These are phyloP conservation scores for Rhea pennata DNA, from an alignment of 2,113 vertebrate species.

Conservation along the genomic window DNA sequence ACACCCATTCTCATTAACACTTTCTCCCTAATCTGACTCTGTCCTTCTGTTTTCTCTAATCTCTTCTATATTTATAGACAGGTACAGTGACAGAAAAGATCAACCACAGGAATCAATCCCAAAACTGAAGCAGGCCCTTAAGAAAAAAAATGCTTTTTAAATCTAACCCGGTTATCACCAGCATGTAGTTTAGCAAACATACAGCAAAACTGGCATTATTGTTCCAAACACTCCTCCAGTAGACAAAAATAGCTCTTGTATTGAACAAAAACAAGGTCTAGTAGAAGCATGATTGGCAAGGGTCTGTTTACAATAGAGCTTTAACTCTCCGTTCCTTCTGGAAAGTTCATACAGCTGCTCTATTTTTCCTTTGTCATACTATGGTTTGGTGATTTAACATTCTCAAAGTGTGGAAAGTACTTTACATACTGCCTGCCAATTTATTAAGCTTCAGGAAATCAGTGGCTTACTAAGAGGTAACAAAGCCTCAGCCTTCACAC, in stretches of 20 bases:
- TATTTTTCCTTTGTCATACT: background rate
- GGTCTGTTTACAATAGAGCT: background rate
- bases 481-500: background rate
- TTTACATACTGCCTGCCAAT: background rate
- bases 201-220: background rate
- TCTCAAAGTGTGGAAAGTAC: background rate
- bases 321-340: background rate
- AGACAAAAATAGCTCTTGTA: background rate
- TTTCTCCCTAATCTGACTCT: background rate
- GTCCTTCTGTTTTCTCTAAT: background rate
- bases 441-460: background rate
- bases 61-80: fast-evolving
- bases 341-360: background rate
- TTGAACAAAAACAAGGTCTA: background rate
- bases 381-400: background rate
- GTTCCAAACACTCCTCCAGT: background rate
- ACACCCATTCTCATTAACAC: background rate
- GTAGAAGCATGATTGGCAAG: background rate
- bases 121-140: background rate
- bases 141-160: background rate
- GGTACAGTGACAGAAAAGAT: background rate
- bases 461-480: background rate
- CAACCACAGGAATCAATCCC: background rate
- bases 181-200: background rate
- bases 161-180: background rate